Base-by-base conservation (phyloP, 2,888 invertebrate genomes). In the Caenorhabditis sp. region DNA sequence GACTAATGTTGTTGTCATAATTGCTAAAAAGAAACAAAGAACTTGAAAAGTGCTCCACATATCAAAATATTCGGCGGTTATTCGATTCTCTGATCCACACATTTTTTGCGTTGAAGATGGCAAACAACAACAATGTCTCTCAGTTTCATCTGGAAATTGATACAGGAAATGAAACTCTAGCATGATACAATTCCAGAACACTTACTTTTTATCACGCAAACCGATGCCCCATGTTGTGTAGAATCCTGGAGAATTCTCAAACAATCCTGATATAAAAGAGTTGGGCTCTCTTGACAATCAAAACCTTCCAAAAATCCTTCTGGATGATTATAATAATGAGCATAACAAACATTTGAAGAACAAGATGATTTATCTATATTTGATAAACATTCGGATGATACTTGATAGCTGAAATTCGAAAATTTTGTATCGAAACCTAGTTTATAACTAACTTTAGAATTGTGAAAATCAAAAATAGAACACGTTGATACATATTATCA, bases 91-190 rank as follows among this genome's bases (percentile, higher is more conserved):
- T 1, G 53, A n/a, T 21, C 61, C 70, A 52, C 70, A 70, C 1
- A 70, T 65, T 59, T 43, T 8, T 12, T 43, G 14, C 3, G 3
- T 21, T 23, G 7, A 21, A 3, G 49, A 31, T 20, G 70, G n/a
- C n/a, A 59, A 53, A 57, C 70, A 70, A 27, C 70, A 70, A 49
- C 70, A 70, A 49, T 70, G 70, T 20, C 54, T 59, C 17, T 66
- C 70, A 0, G 43, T 50, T 23, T n/a, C 60, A 50, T n/a, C 60
- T 57, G 58, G n/a, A 60, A 60, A 27, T 10, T 56, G 8, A 17
- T 43, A 10, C 14, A 10, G 2, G 17, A 43, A 17, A 17, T 43
- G 5, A 5, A 10, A 17, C 12, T n/a, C 17, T 3, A 43, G 12
- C 17, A 25, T 17, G 53, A 17, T 4, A 3, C 23, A 7, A 43